Conservation (phyloP, 2,113 vertebrate species). For the Speoplatyrhinus poulsoni region DNA sequence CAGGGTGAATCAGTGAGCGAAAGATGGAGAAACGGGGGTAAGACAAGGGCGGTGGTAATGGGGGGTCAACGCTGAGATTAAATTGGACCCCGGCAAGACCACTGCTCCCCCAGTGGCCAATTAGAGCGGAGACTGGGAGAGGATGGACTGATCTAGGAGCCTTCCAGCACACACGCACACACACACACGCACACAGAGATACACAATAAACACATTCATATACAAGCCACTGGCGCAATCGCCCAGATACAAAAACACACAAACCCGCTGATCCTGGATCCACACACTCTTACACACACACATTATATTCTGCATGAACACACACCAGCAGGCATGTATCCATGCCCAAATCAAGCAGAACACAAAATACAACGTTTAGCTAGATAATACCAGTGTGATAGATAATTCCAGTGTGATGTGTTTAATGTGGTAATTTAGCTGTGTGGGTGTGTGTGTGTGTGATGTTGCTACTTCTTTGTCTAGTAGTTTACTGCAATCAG, state of each 20-base stretch:
- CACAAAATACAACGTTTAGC: background rate
- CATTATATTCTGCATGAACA: background rate
- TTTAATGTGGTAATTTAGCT: constrained; percentile 2
- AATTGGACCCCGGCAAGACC: constrained; percentile 38
- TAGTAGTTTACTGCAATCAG: constrained; percentile 1
- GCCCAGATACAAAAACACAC: background rate
- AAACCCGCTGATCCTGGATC: too few species aligned
- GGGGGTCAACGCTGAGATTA: constrained; percentile 47
- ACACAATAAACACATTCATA: background rate
- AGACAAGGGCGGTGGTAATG: constrained; percentile 9
- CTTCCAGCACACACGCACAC: constrained; percentile 15
- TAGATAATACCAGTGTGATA: background rate
- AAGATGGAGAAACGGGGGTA: background rate
- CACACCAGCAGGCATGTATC: background rate
- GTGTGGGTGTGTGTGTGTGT: background rate
- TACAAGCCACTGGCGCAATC: background rate
- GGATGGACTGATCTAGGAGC: constrained; percentile 25
- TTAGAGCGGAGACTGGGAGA: constrained; percentile 43
- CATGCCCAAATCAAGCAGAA: background rate
- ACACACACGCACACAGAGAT: constrained; percentile 12
- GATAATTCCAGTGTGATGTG: background rate
- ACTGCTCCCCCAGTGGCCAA: constrained; percentile 59
- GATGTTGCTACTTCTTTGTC: background rate
- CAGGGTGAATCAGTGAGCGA: background rate
- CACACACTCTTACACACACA: background rate